Evolutionary conservation across 2,797 vertebrate genomes (phyloP), one percentile per base, ranked within the genome.

Genomic region (Crossoptilon crossoptilon): DNA sequence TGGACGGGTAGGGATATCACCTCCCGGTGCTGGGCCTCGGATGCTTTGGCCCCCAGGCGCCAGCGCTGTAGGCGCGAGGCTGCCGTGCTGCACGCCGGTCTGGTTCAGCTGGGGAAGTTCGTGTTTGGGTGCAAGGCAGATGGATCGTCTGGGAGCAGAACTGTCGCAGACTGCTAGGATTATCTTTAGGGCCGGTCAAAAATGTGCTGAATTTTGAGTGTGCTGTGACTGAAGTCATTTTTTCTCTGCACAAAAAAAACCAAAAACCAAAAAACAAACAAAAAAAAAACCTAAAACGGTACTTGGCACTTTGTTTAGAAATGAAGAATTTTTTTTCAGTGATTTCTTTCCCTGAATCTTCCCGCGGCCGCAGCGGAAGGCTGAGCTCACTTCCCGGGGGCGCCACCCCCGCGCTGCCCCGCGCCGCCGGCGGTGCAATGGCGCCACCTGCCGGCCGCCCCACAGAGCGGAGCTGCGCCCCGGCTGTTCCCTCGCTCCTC

Each of bases 21-120:
- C 31, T n/a, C 21, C 35, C 17, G 27, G 44, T 4, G 2, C 66
- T 31, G 29, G 22, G 26, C 41, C 41, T 10, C 0, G 0, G 0
- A 6, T n/a, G 14, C 39, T 71, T 14, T 35, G 27, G 3, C 9
- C 4, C 14, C 48, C n/a, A 4, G 58, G 21, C 5, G 11, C 8
- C 0, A 0, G 21, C 12, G 58, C 11, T 14, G 6, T 15, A 4
- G 0, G 2, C 0, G 21, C 17, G 63, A 22, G 23, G 11, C 60
- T 44, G 75, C 49, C 62, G 60, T 24, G 14, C 5, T 18, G 27
- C 0, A 0, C 11, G 43, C 31, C 37, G 15, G 3, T 6, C 17
- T 8, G 49, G 12, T 39, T 16, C 4, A 29, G 9, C 4, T 26
- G 21, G 39, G 35, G 12, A 31, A 12, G 37, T 19, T 39, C n/a